Conservation (phyloP, 2,797 vertebrate genomes). For the Ptychobarbus kaznakovi region DNA sequence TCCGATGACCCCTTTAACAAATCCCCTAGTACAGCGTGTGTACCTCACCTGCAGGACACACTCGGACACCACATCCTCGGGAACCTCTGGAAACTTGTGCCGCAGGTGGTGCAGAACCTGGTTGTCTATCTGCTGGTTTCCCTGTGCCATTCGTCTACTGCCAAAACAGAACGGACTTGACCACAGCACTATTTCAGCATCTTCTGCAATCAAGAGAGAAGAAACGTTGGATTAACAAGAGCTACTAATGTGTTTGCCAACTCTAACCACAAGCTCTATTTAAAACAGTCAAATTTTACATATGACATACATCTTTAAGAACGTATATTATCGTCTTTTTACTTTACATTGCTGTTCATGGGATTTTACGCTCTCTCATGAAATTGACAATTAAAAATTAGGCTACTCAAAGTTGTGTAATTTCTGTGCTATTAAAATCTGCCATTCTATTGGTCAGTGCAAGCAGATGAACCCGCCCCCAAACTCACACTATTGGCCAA, state of each 20-base stretch:
- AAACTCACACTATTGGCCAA: background rate
- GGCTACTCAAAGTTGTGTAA: too few relatives aligned
- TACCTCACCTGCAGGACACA: slow-evolving; percentile 93
- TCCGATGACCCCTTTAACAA: background rate
- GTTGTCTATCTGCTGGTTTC: slow-evolving; percentile 99
- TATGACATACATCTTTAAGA: background rate
- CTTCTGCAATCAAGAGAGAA: slow-evolving; percentile 72
- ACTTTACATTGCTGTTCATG: background rate
- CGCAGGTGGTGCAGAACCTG: slow-evolving; percentile 99
- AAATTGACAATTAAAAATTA: too few relatives aligned
- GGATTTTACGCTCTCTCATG: too few relatives aligned
- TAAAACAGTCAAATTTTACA: background rate
- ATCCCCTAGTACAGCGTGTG: too few relatives aligned
- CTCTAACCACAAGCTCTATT: background rate
- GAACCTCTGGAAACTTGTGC: slow-evolving; percentile 98
- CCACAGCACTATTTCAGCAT: slow-evolving; percentile 83
- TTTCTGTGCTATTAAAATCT: background rate
- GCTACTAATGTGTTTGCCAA: background rate
- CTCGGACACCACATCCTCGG: slow-evolving; percentile 96
- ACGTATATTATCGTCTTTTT: background rate
- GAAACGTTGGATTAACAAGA: background rate
- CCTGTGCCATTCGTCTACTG: slow-evolving; percentile 99
- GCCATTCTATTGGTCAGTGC: background rate
- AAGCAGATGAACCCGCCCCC: background rate
- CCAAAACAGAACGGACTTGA: slow-evolving; percentile 86